Percentiles rank a stretch among this genome's conserved stretches.
phyloP scores from a whole-genome alignment of 2,888 invertebrate genomes.

The Nezara viridula region DNA sequence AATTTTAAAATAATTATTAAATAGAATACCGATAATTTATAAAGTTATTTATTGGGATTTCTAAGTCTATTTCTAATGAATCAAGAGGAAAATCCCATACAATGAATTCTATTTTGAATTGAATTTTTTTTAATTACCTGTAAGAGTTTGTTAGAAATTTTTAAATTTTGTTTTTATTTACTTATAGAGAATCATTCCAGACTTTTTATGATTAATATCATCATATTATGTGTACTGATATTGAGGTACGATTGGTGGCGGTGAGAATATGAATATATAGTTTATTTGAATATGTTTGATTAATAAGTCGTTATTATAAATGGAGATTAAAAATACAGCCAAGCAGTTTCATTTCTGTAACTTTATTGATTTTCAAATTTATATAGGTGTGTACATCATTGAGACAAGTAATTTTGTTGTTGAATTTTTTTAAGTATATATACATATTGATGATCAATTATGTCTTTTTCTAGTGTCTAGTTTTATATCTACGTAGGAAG shows the following conservation, averaged over 20 bases:
- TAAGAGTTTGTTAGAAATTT: no score
- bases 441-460: background rate
- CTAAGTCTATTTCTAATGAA: background rate
- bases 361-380: background rate
- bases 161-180: no score
- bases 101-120: background rate
- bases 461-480: background rate
- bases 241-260: background rate
- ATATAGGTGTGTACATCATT: background rate
- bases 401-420: background rate
- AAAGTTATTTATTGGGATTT: background rate
- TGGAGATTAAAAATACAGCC: no score
- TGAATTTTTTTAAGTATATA: background rate
- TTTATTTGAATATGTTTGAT: no score
- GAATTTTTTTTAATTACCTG: no score
- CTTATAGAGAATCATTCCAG: no score
- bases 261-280: background rate
- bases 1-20: background rate
- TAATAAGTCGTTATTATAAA: no score
- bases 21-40: background rate
- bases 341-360: no score
- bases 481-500: background rate
- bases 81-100: background rate
- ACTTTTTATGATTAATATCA: no score
- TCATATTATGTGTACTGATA: no score